Conservation (phyloP, 2,888 invertebrate genomes). For the Drosophila lutescens region DNA sequence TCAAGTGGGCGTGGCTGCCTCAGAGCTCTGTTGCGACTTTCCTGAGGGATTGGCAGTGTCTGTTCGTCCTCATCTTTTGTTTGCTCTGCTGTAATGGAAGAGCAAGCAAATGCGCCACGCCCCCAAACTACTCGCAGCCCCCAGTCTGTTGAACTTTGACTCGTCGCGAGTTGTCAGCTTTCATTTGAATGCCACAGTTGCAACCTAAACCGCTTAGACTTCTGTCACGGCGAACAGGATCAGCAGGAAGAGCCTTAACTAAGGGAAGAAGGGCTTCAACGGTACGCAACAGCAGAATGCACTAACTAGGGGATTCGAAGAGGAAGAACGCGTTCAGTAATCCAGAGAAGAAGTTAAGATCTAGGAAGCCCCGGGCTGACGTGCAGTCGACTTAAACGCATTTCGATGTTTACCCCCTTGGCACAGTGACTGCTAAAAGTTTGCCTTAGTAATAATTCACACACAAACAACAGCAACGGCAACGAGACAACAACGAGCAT, state of each 20-base stretch:
- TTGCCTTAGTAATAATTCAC: constrained; percentile 37
- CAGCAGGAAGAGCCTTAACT: constrained; percentile 36
- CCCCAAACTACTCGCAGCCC: constrained; percentile 3
- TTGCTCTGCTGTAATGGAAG: constrained; percentile 29
- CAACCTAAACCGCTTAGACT: constrained; percentile 71
- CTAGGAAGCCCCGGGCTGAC: constrained; percentile 31
- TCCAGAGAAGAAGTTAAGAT: constrained; percentile 13
- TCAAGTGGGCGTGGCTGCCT: constrained; percentile 63
- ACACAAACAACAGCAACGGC: constrained; percentile 27
- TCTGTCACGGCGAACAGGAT: constrained; percentile 64
- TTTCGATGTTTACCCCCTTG: constrained; percentile 38
- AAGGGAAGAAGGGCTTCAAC: not conserved
- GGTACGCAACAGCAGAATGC: constrained; percentile 5
- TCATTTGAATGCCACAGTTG: constrained; percentile 43
- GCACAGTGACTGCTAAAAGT: constrained; percentile 45
- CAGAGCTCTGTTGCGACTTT: constrained; percentile 39
- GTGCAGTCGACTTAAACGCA: constrained; percentile 46
- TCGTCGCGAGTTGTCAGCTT: constrained; percentile 37
- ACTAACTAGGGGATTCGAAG: constrained; percentile 26
- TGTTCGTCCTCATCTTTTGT: constrained; percentile 34
- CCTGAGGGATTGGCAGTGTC: constrained; percentile 63
- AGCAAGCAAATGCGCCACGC: constrained; percentile 46
- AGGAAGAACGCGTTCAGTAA: not conserved
- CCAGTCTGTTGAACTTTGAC: constrained; percentile 73
- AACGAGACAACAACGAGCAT: constrained; percentile 29